Percentiles rank a stretch among this genome's conserved stretches.
These are phyloP conservation scores for Lithophane socia DNA, from an alignment of 2,888 invertebrate genomes.

Conservation along the genomic window DNA sequence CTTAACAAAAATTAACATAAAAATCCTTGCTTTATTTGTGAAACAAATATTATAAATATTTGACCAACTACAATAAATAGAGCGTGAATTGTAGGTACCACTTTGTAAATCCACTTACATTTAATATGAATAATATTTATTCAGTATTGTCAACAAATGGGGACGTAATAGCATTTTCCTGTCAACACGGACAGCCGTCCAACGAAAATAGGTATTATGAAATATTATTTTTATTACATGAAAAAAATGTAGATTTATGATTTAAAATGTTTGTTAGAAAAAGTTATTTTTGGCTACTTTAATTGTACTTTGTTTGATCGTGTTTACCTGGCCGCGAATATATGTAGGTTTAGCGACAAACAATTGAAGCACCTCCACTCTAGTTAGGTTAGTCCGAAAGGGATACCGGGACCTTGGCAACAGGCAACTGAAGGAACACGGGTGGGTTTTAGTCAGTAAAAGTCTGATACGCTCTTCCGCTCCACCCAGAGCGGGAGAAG, in stretches of 20 bases:
- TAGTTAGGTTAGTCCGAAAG: too few relatives aligned
- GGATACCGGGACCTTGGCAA: too few relatives aligned
- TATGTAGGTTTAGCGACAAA: neutral
- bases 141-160: slow-evolving; percentile 54
- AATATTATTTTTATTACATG: slow-evolving; percentile 7
- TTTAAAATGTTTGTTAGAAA: neutral
- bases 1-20: neutral
- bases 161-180: slow-evolving; percentile 61
- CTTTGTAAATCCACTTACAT: slow-evolving; percentile 22
- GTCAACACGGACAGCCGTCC: slow-evolving; percentile 33
- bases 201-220: slow-evolving; percentile 7
- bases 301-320: neutral
- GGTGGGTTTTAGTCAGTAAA: too few relatives aligned
- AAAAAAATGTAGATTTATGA: slow-evolving; percentile 9
- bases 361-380: neutral
- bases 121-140: slow-evolving; percentile 44
- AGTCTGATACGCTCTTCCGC: too few relatives aligned
- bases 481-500: too few relatives aligned
- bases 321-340: neutral
- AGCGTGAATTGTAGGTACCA: neutral
- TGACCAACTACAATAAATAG: neutral
- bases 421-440: too few relatives aligned
- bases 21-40: neutral
- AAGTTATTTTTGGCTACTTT: neutral
- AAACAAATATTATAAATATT: neutral